Evolutionary conservation across 2,888 invertebrate genomes (phyloP).

Genomic region (Agriopis leucophaearia): DNA sequence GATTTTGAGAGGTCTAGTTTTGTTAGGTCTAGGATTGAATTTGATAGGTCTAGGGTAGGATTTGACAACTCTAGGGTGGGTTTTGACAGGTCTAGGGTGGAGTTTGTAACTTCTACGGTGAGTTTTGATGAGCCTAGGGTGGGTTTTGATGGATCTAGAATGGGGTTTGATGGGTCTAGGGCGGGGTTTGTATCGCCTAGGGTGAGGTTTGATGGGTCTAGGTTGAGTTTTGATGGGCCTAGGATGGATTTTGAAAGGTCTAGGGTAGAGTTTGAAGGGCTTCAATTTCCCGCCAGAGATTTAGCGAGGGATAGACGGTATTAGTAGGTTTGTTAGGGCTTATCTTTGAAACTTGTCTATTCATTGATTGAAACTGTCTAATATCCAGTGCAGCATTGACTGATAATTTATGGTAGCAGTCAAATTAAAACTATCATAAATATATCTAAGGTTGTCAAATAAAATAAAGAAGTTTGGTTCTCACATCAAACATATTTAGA

Average conservation of each 20-base stretch:
- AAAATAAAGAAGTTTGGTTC: not conserved
- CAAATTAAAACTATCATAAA: constrained; percentile 6
- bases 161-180: not conserved
- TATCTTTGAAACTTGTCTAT: constrained; percentile 12
- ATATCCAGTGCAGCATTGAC: not conserved
- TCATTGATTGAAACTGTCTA: constrained; percentile 8
- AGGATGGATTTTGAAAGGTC: not conserved
- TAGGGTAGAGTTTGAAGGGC: not conserved
- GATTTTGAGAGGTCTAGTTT: constrained; percentile 20
- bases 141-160: not conserved
- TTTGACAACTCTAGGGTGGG: constrained; percentile 1
- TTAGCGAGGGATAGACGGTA: constrained; percentile 5
- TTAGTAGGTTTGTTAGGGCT: constrained; percentile 15
- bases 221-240: not conserved
- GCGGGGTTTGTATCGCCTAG: not conserved
- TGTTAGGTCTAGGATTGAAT: not conserved
- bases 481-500: not conserved
- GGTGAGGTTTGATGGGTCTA: not conserved
- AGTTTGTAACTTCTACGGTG: not conserved
- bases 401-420: not conserved
- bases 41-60: constrained; percentile 2
- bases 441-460: too few relatives aligned
- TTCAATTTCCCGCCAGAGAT: constrained; percentile 6
- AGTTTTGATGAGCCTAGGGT: not conserved
- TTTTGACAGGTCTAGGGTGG: constrained; percentile 11